These are phyloP conservation scores for Bubalus kerabau DNA, from an alignment of 2,113 vertebrate genomes.

Conservation along the genomic window DNA sequence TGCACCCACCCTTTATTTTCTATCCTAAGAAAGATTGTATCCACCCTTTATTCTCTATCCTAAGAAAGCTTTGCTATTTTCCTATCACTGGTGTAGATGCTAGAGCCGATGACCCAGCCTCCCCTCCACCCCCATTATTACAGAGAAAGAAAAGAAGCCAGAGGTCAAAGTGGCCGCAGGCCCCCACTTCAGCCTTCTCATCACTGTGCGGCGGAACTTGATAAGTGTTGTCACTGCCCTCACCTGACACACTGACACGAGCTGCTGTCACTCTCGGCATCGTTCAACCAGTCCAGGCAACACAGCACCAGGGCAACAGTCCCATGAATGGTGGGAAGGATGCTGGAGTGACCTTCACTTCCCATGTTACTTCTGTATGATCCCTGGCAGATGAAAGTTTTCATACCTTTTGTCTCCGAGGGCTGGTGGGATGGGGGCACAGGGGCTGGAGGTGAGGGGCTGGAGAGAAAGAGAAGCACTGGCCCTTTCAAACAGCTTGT, in stretches of 20 bases:
- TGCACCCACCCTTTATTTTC: not conserved
- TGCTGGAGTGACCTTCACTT: not conserved
- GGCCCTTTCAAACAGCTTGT: not conserved
- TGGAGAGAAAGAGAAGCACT: not conserved
- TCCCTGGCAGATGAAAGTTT: not conserved
- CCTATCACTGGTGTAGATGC: not conserved
- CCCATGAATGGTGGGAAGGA: not conserved
- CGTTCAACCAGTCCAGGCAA: not conserved
- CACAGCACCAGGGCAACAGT: not conserved
- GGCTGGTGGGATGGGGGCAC: not conserved
- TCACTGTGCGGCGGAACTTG: not conserved
- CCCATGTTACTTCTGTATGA: not conserved
- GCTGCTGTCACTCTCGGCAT: not conserved
- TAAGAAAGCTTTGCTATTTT: not conserved
- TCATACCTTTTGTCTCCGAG: not conserved
- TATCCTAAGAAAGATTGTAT: not conserved
- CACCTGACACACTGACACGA: not conserved
- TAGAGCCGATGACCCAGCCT: not conserved
- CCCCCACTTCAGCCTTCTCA: not conserved
- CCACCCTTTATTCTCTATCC: not conserved
- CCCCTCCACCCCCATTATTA: not conserved
- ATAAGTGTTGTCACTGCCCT: not conserved
- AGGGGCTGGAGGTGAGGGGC: not conserved
- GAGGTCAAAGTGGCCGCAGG: not conserved
- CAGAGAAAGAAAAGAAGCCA: constrained; percentile 14